Base-by-base conservation (phyloP, 1,140 invertebrate species). In the Mesaphorura yosii region DNA sequence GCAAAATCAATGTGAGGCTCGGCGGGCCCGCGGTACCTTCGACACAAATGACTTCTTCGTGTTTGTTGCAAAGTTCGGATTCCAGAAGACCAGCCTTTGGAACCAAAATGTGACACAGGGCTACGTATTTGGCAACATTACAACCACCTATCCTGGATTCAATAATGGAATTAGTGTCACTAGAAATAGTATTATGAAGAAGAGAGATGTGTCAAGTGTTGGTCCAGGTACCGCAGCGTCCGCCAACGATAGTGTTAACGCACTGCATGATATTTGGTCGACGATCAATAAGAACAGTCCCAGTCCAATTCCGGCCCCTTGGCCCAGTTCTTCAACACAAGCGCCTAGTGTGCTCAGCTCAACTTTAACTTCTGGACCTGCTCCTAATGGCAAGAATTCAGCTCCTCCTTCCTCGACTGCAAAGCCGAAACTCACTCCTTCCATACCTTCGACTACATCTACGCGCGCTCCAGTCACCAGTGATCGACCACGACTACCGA, bases 51-150 rank as follows among this genome's bases (percentile, higher is more conserved):
- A 87, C 34, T 94, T 93, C 69, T 94, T 93, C 68, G 79, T 83
- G 66, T 93, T 95, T 71, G 73, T 97, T 29, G 77, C 87, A 2
- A 95, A 95, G 72, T 97, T 95, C 70, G 92, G 91, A 50, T 90
- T 96, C 69, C 89, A 95, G 72, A 92, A 95, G 71, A 93, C 90
- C n/a, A 86, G 92, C 68, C 76, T 79, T 22, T 78, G 86, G 67
- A 77, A 82, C 59, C 74, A 80, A 64, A 79, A 79, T 58, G 80
- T 85, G 57, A 89, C 88, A 53, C 82, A 84, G 71, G 92, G 93
- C 26, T 95, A 89, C 68, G 91, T 95, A 62, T 95, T 90, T 69
- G 92, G 91, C 17, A 95, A 95, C 71, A 79, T 95, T 25, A 91
- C 88, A 3, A 31, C 48, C 41, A 34, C 53, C n/a, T n/a, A 29